Conservation (phyloP, 2,113 vertebrate genomes). For the Panthera uncia region DNA sequence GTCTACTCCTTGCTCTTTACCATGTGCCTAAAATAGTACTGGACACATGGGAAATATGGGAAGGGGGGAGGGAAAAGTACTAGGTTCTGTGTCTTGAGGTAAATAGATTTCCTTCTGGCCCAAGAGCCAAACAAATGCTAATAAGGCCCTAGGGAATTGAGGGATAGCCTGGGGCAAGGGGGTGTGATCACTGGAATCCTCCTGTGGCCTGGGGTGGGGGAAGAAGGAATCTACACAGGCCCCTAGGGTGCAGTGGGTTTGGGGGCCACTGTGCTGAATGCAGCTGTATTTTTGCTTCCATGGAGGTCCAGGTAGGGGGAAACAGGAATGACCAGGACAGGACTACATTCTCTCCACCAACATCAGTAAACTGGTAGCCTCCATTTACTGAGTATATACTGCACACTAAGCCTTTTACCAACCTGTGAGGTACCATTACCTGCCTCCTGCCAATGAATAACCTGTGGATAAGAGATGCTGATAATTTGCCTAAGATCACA, state of each 20-base stretch:
- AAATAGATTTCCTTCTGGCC: background rate
- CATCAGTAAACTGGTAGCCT: background rate
- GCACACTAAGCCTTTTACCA: background rate
- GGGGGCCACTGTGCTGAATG: background rate
- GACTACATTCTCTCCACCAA: background rate
- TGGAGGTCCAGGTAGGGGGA: background rate
- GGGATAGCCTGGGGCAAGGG: background rate
- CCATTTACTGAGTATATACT: background rate
- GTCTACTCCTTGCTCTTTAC: background rate
- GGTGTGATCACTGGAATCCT: background rate
- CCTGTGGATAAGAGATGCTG: background rate
- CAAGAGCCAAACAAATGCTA: background rate
- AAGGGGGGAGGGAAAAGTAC: background rate
- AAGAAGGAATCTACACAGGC: background rate
- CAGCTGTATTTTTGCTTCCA: background rate
- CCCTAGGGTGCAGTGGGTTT: background rate
- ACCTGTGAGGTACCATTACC: background rate
- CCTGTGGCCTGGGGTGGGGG: background rate
- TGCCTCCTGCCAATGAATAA: background rate
- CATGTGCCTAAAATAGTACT: background rate
- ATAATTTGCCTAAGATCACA: background rate
- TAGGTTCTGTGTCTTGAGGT: background rate
- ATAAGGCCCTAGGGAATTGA: background rate
- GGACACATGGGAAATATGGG: fast-evolving
- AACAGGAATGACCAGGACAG: background rate